These are phyloP conservation scores for Achlya flavicornis DNA, from an alignment of 2,888 invertebrate genomes.

Conservation along the genomic window DNA sequence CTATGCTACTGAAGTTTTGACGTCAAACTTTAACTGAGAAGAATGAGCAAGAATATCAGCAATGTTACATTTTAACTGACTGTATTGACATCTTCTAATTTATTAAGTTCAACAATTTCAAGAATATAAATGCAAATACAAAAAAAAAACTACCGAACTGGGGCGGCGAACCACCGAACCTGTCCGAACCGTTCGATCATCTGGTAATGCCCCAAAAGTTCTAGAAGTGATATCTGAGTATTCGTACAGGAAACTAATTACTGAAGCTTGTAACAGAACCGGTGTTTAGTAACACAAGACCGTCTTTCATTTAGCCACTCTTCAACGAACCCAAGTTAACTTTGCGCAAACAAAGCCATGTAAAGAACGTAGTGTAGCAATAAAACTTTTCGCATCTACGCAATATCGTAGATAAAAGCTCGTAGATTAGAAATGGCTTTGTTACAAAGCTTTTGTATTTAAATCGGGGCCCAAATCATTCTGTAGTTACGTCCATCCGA, in stretches of 20 bases:
- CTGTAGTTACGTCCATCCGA: conserved; percentile 40
- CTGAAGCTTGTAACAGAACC: conserved; percentile 1
- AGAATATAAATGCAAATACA: no score
- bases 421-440: conserved; percentile 32
- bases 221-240: neutral
- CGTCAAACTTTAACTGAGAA: no score
- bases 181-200: no score
- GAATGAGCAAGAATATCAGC: no score
- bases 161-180: no score
- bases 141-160: no score
- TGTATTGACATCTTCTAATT: no score
- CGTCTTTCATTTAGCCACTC: neutral
- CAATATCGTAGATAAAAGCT: conserved; percentile 8
- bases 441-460: conserved; percentile 42
- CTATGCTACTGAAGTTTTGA: no score
- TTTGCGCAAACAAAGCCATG: neutral
- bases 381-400: conserved; percentile 7
- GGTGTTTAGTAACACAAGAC: conserved; percentile 1
- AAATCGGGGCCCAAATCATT: conserved; percentile 52
- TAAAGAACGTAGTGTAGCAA: conserved; percentile 5
- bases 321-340: neutral
- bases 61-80: no score
- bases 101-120: no score
- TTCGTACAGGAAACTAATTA: neutral
- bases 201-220: no score